phyloP scores from a whole-genome alignment of 2,113 vertebrate genomes.

The Neodon shergylaensis region DNA sequence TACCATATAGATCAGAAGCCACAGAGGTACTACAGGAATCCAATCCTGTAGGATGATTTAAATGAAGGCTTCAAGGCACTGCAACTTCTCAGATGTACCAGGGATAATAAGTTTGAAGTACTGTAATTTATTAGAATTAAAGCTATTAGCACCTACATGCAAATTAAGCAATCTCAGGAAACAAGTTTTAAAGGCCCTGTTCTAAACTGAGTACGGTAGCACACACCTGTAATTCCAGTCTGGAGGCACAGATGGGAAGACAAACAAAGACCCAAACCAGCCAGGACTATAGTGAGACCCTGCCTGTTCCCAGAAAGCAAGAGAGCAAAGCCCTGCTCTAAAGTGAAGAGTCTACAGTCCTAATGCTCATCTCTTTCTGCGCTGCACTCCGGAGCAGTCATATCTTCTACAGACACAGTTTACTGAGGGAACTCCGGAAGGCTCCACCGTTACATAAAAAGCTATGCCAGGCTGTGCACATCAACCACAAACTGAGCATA shows the following conservation, averaged over 20 bases:
- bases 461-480: background rate
- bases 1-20: slow-evolving; percentile 24
- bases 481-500: background rate
- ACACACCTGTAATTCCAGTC: background rate
- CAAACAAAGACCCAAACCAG: background rate
- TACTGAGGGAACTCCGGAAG: background rate
- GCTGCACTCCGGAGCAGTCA: background rate
- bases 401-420: background rate
- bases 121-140: slow-evolving; percentile 35
- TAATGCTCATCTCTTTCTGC: slow-evolving; percentile 13
- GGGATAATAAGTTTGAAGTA: background rate
- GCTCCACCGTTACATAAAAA: background rate
- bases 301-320: background rate
- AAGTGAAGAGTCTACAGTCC: background rate
- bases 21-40: background rate
- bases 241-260: background rate
- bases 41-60: background rate
- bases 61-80: background rate
- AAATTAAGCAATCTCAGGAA: slow-evolving; percentile 47
- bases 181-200: background rate
- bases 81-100: background rate
- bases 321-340: background rate
- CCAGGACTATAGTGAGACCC: background rate
- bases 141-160: background rate
- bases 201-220: background rate